Base-by-base conservation (phyloP, 2,888 invertebrate genomes). In the Leptinotarsa peninsularis region DNA sequence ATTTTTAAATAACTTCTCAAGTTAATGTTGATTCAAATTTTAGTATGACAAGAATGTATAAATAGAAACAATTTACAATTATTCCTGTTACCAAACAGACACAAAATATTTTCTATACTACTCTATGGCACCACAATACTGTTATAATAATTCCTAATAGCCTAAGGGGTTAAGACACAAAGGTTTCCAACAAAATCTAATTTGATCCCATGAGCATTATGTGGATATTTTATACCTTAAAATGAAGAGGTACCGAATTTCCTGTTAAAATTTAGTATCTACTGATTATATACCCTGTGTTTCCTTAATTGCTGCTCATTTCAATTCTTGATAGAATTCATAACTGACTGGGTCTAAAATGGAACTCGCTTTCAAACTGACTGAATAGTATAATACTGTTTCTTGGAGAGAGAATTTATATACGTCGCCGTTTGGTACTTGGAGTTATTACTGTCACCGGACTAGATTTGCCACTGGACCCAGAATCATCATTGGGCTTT, bases 401-500 rank as follows among this genome's bases (percentile, higher is more conserved):
- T 4, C 14, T 21, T 58, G 15, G 10, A 23, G 7, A 15, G 33
- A 33, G 17, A 17, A n/a, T 33, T 63, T 10, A 63, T 17, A 63
- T n/a, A 43, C 63, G 63, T 3, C 87, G 79, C 75, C 88, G 79
- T 78, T 87, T 82, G 80, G 86, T 87, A 56, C 76, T 80, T 33
- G 82, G 77, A 52, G 86, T 82, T 21, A 85, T 84, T 18, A 87
- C 86, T 52, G 86, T 88, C 50, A 88, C 73, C 1, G 89, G 88
- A 83, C 88, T 88, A 69, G 87, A 86, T 81, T 88, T 88, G 17
- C 88, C 88, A 81, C 85, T 86, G n/a, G 86, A 86, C 70, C 84
- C 84, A 18, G 83, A 84, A 78, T 89, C 88, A 77, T 89, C 89
- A 63, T 78, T 81, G 23, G 88, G 85, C 82, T 89, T 89, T 54